A percentile compares a stretch with the other conserved stretches of the same genome.
These are phyloP conservation scores for Chrysotoxum bicinctum DNA, from an alignment of 2,888 invertebrate species.

Conservation along the genomic window DNA sequence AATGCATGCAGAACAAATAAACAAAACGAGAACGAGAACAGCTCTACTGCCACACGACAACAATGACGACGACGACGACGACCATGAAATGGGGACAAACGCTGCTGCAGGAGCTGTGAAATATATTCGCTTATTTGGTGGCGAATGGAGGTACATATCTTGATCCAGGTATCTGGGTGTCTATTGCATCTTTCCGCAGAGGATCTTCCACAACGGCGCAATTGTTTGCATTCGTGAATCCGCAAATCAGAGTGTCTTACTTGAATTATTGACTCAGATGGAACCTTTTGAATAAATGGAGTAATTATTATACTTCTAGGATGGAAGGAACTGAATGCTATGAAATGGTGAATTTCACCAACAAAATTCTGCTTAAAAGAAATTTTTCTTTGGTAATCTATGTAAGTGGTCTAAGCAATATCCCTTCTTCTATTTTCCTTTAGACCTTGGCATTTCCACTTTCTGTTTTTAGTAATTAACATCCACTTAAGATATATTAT, in stretches of 20 bases:
- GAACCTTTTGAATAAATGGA: conserved; percentile 29
- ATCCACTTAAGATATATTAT: too few relatives aligned
- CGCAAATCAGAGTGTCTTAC: conserved; percentile 59
- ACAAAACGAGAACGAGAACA: conserved; percentile 6
- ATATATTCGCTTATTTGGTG: conserved; percentile 25
- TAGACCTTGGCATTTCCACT: too few relatives aligned
- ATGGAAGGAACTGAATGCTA: not conserved
- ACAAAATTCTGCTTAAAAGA: not conserved
- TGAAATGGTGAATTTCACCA: not conserved
- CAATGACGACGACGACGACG: not conserved
- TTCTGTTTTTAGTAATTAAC: too few relatives aligned
- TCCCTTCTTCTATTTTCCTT: too few relatives aligned
- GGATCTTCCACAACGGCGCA: not conserved
- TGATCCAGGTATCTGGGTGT: conserved; percentile 9
- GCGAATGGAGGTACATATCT: conserved; percentile 22
- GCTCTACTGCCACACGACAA: not conserved
- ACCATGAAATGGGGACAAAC: conserved; percentile 1
- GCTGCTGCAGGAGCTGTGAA: conserved; percentile 1
- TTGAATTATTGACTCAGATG: conserved; percentile 48
- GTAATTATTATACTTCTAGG: conserved; percentile 53
- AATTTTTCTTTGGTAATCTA: too few relatives aligned
- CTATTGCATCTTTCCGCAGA: conserved; percentile 20
- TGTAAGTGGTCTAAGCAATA: too few relatives aligned
- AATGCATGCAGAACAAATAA: conserved; percentile 59
- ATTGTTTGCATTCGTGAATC: conserved; percentile 35